Base-by-base conservation (phyloP, 2,888 invertebrate species). In the Lypha dubia region DNA sequence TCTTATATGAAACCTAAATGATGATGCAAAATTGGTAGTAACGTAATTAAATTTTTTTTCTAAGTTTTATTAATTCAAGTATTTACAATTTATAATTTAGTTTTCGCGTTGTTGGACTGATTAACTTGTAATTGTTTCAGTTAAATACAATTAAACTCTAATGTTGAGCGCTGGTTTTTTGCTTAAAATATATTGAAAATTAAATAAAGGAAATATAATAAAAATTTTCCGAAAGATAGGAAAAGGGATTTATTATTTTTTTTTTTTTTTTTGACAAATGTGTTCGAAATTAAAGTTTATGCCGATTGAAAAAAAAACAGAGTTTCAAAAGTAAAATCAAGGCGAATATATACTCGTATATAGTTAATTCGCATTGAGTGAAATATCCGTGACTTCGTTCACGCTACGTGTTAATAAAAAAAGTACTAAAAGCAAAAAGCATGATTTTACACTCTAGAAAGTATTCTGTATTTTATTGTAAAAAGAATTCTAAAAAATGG, bases 161-260 rank as follows among this genome's bases (percentile, higher is more conserved):
- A 35, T 58, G n/a, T 11, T 24, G 60, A 20, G 28, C 11, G 44
- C 9, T 35, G 46, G 38, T 70, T 56, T 75, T 35, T 65, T 53
- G 46, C 70, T 70, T 79, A 75, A 77, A 77, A 79, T 76, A 82
- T 86, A 84, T 77, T 84, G 65, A 87, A 71, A 80, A 49, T 53
- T 79, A 85, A 87, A 83, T 79, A 79, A 83, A 85, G 41, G 24
- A 51, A 65, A 35, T 58, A n/a, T 56, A 44, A 38, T 67, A 68
- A 49, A 56, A 65, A 79, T 86, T 87, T 86, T 86, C 83, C 86
- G 85, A 87, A 87, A 85, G 83, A 86, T 85, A 85, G 83, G 86
- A 86, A 87, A 87, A 87, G n/a, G n/a, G n/a, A n/a, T n/a, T n/a
- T n/a, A n/a, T n/a, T n/a, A n/a, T n/a, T n/a, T n/a, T n/a, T n/a